A percentile compares a stretch with the other conserved stretches of the same genome.
Evolutionary conservation across 2,797 vertebrate species (phyloP).

Genomic region (Xiphorhynchus erythropygius): DNA sequence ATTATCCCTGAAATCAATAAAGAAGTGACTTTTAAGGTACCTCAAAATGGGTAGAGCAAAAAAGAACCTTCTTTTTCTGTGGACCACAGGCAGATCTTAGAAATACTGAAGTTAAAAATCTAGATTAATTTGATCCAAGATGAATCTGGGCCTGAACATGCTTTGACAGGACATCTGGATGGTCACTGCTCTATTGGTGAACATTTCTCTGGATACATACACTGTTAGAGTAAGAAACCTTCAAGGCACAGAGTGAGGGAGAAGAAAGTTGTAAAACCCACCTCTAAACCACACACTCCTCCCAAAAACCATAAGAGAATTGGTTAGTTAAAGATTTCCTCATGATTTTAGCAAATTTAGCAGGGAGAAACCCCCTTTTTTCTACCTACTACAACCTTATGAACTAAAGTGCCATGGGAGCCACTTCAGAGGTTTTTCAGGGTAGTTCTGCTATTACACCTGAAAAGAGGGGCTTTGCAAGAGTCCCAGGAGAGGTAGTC

Average conservation of each 20-base stretch:
- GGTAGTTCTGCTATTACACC: neutral
- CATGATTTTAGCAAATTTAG: neutral
- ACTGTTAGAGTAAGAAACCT: neutral
- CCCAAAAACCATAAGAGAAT: neutral
- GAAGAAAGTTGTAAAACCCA: neutral
- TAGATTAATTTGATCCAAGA: neutral
- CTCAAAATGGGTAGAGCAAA: rapidly evolving
- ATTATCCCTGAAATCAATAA: neutral
- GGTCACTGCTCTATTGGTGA: neutral
- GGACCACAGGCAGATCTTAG: neutral
- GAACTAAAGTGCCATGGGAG: neutral
- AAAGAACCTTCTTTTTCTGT: neutral
- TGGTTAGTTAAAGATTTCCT: neutral
- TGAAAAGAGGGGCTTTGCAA: neutral
- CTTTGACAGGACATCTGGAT: neutral
- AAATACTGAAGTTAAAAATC: neutral
- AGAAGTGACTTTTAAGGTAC: neutral
- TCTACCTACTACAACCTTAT: neutral
- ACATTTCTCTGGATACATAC: neutral
- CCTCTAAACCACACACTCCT: neutral
- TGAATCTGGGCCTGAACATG: neutral
- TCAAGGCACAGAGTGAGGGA: neutral
- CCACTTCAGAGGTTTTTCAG: neutral
- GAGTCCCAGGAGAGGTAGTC: neutral
- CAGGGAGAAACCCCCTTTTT: neutral